Percentiles rank a stretch among this genome's conserved stretches.
These are phyloP conservation scores for Wasmannia auropunctata DNA, from an alignment of 1,140 invertebrate species.

Conservation along the genomic window DNA sequence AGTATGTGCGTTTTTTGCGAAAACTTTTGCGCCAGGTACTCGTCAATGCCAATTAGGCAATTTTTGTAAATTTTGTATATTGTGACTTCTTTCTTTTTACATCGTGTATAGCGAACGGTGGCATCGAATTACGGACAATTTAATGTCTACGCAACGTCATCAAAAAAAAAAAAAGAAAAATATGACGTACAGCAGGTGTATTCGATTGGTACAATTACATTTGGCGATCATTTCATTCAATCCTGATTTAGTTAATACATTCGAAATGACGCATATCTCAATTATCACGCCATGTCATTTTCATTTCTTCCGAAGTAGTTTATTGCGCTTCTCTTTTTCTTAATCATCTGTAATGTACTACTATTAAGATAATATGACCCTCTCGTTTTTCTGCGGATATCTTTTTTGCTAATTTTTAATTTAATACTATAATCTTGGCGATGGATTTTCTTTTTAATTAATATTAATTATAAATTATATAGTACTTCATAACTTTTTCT, in stretches of 20 bases:
- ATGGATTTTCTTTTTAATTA: background rate
- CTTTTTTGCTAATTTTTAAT: conserved; percentile 10
- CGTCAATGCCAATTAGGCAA: background rate
- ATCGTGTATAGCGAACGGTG: background rate
- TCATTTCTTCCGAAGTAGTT: background rate
- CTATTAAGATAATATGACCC: background rate
- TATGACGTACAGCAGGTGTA: background rate
- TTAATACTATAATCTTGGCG: conserved; percentile 25
- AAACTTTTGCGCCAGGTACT: background rate
- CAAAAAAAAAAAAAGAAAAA: background rate
- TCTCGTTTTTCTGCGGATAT: background rate
- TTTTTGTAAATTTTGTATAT: background rate
- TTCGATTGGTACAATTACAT: background rate
- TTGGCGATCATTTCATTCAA: background rate
- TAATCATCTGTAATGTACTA: background rate
- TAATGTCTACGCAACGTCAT: background rate
- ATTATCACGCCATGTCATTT: conserved; percentile 20
- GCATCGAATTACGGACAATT: background rate
- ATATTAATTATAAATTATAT: conserved; percentile 12
- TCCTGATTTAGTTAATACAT: background rate
- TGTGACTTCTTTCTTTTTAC: background rate
- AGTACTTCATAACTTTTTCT: background rate
- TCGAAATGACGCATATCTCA: background rate
- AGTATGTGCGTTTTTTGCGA: background rate
- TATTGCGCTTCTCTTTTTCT: background rate